Evolutionary conservation across 2,113 vertebrate species (phyloP), one percentile per base, ranked within the genome.

Genomic region (Muntiacus muntjak): DNA sequence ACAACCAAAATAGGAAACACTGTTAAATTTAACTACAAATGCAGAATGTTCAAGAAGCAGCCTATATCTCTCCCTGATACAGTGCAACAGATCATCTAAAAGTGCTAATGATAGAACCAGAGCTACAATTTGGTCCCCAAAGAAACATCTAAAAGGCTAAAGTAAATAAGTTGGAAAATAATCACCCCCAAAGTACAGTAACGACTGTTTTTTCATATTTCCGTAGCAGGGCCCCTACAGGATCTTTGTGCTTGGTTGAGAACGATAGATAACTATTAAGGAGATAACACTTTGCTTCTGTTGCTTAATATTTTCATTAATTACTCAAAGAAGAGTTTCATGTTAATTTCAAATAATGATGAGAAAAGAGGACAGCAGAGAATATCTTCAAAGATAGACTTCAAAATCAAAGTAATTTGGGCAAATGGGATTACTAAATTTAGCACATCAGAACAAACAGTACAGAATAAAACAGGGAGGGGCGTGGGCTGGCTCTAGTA

Each of bases 61-160:
- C 9, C n/a, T 26, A 7, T 40, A 43, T 89, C 74, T 89, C 84
- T 76, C 45, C 82, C 95, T 97, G 45, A 94, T n/a, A 43, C 4
- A 25, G 92, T 79, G 94, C 54, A 98, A 87, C 84, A 89, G 15
- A 55, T 58, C 96, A 92, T 93, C 93, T 81, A 81, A 97, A 97
- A 95, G 89, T 33, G 45, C 55, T 95, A 93, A 96, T 91, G 91
- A 92, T 74, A 86, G 89, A 47, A 76, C 15, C 55, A 52, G 60
- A 90, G 91, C n/a, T 92, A 43, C 92, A 67, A 87, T 90, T 64
- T 97, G 50, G n/a, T 93, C 88, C 88, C 94, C 52, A 87, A 94
- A 67, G 95, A 98, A 93, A 89, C 74, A 94, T 28, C 84, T 9
- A 78, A 95, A 78, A 96, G 89, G 33, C 84, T 86, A 40, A 94